phyloP scores from a whole-genome alignment of 2,113 vertebrate species.

The Nannobrachium achirus region DNA sequence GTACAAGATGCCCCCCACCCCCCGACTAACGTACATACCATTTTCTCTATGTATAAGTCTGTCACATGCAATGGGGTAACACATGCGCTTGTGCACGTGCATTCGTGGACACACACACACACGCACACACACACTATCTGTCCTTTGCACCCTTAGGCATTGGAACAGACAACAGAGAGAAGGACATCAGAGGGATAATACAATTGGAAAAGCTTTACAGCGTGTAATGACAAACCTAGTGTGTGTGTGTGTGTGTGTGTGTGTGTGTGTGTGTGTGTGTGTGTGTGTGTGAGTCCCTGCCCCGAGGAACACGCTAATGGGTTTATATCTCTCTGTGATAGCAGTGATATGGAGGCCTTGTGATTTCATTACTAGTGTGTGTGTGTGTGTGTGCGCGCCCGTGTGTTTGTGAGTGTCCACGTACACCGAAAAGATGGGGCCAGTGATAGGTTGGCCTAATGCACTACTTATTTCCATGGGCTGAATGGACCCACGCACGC shows the following conservation, averaged over 20 bases:
- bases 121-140: conserved; percentile 59
- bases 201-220: conserved; percentile 83
- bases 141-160: conserved; percentile 69
- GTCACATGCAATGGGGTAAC: not conserved
- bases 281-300: conserved; percentile 56
- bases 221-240: conserved; percentile 83
- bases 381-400: conserved; percentile 27
- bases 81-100: not conserved
- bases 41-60: conserved; percentile 12
- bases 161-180: conserved; percentile 77
- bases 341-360: conserved; percentile 89
- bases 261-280: conserved; percentile 47
- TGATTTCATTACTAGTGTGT: conserved; percentile 89
- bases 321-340: conserved; percentile 96
- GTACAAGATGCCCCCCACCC: conserved; percentile 14
- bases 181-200: conserved; percentile 83
- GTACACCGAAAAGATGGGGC: conserved; percentile 77
- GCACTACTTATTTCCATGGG: conserved; percentile 66
- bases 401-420: conserved; percentile 47
- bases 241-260: conserved; percentile 47
- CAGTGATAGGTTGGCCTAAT: conserved; percentile 74
- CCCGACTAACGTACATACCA: conserved; percentile 13
- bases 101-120: conserved; percentile 14
- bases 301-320: conserved; percentile 90
- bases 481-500: conserved; percentile 8